A percentile compares a stretch with the other conserved stretches of the same genome.
phyloP scores from a whole-genome alignment of 1,140 invertebrate genomes.

The Stegodyphus mimosarum region DNA sequence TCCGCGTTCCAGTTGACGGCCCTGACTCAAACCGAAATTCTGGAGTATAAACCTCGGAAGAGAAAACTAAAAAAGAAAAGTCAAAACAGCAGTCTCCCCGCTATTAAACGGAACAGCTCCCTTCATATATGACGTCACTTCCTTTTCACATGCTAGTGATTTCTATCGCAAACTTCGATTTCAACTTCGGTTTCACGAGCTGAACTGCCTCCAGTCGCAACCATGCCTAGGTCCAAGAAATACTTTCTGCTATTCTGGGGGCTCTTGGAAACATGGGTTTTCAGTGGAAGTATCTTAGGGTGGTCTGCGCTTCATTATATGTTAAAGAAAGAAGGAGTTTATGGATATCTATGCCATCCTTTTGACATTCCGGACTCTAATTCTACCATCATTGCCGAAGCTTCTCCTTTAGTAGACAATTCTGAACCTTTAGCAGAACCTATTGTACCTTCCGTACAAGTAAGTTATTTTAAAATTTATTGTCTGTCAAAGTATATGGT shows the following conservation, averaged over 20 bases:
- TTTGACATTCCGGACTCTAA: conserved; percentile 1
- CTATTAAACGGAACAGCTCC: conserved; percentile 3
- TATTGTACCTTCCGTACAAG: conserved; percentile 20
- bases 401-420: not conserved
- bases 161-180: conserved; percentile 34
- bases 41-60: not conserved
- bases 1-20: conserved; percentile 8
- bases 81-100: not conserved
- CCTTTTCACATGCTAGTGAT: conserved; percentile 29
- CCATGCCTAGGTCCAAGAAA: conserved; percentile 48
- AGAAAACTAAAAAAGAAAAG: not conserved
- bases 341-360: conserved; percentile 46
- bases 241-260: conserved; percentile 60
- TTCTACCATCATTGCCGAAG: not conserved
- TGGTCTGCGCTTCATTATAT: conserved; percentile 64
- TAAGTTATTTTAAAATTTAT: not conserved
- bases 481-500: not conserved
- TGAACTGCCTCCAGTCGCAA: not conserved
- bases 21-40: conserved; percentile 14
- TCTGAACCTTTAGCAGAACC: not conserved
- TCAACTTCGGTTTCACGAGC: not conserved
- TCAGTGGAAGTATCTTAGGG: conserved; percentile 63
- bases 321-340: conserved; percentile 63
- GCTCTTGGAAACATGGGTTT: conserved; percentile 63
- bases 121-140: conserved; percentile 21